These are phyloP conservation scores for Macquaria australasica DNA, from an alignment of 2,113 vertebrate species.

Conservation along the genomic window DNA sequence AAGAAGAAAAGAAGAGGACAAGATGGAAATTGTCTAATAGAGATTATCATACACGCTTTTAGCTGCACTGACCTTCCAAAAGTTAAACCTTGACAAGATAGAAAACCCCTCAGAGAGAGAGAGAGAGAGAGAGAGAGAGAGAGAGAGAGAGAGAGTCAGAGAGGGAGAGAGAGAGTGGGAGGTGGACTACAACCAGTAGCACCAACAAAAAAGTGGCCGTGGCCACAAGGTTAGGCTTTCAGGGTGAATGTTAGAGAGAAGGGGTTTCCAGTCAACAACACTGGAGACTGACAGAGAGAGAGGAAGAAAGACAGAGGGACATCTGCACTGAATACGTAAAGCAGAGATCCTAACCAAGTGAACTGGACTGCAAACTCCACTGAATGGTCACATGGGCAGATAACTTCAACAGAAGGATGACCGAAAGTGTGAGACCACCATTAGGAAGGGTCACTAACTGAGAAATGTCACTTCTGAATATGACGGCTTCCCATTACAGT, in stretches of 20 bases:
- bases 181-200: slow-evolving; percentile 32
- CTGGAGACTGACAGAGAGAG: background rate
- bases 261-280: slow-evolving; percentile 13
- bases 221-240: slow-evolving; percentile 25
- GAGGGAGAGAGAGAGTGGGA: slow-evolving; percentile 24
- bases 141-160: slow-evolving; percentile 1
- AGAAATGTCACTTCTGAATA: background rate
- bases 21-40: slow-evolving; percentile 10
- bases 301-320: slow-evolving; percentile 23
- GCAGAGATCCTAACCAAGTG: background rate
- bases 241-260: slow-evolving; percentile 2
- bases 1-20: background rate
- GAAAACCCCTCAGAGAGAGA: background rate
- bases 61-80: background rate
- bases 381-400: background rate
- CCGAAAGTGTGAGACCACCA: background rate
- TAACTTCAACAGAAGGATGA: slow-evolving; percentile 8
- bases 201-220: slow-evolving; percentile 5
- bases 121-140: background rate
- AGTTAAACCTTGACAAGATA: slow-evolving; percentile 27
- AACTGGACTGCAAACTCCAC: slow-evolving; percentile 10
- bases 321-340: background rate
- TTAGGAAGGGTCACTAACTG: background rate
- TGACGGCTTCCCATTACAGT: background rate
- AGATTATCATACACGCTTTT: background rate